Base-by-base conservation (phyloP, 2,888 invertebrate genomes). In the Synanthedon andrenaeformis region DNA sequence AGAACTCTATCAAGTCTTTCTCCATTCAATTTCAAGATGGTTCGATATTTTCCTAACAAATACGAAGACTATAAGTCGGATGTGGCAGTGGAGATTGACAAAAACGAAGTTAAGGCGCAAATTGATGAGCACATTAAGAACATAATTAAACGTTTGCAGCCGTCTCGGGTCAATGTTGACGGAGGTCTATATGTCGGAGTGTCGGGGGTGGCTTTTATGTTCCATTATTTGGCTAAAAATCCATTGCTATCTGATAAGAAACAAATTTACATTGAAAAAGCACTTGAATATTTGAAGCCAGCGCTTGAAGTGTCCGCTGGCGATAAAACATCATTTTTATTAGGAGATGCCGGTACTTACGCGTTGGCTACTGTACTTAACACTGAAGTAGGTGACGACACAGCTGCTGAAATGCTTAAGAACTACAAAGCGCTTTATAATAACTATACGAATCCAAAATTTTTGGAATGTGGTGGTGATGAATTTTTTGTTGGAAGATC, bases 401-500 rank as follows among this genome's bases (percentile, higher is more conserved):
- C 72, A 23, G 82, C 60, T 49, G 45, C 57, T 3, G 74, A 81
- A 11, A 73, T 74, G 35, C 66, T 89, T 3, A 67, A 81, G 3
- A 68, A 71, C 28, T 84, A 85, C 56, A 82, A 80, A 56, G 76
- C 84, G 10, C 75, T 89, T 8, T 77, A 84, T 45, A 55, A 54
- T 11, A 65, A 65, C 10, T 86, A 76, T 57, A 62, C 86, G 23
- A 73, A 75, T 54, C 78, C 82, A 0, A 82, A 73, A 59, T 92
- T 92, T 64, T 78, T 91, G 11, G 88, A 89, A 66, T 89, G 90
- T 66, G 93, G 93, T 14, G 93, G 93, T 41, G 96, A 96, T 77
- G 96, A 96, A 74, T 82, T 95, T 19, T 92, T 96, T 66, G 94
- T 96, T 1, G 96, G 96, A 0, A 89, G 96, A 58, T 92, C 96